Evolutionary conservation across 35 echinoderm and acorn worm genomes (phyloP).

Genomic region (Apostichopus parvimensis): DNA sequence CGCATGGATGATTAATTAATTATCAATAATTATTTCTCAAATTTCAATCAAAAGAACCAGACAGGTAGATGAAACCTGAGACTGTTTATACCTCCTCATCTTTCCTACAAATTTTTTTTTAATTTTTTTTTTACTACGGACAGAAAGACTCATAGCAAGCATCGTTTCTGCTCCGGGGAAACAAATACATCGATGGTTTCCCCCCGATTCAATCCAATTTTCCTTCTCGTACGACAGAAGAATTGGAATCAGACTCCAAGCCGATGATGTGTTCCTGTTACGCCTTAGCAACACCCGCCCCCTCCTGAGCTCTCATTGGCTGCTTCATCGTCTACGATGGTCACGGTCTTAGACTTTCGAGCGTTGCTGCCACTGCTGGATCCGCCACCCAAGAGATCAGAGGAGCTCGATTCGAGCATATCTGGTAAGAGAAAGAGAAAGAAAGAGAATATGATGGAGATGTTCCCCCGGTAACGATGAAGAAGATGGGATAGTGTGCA

Average conservation of each 20-base stretch:
- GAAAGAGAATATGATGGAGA: not conserved
- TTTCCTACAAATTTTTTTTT: not conserved
- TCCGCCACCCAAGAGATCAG: conserved; percentile 42
- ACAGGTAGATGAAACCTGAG: not conserved
- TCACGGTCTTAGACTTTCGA: conserved; percentile 80
- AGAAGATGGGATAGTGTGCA: too few relatives aligned
- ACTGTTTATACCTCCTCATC: not conserved
- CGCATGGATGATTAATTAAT: not conserved
- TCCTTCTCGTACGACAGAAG: not conserved
- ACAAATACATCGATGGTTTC: not conserved
- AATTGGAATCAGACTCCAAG: not conserved
- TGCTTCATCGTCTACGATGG: conserved; percentile 91
- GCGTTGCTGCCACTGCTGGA: not conserved
- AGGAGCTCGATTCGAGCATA: conserved; percentile 52
- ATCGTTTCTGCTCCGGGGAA: not conserved
- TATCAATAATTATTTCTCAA: too few relatives aligned
- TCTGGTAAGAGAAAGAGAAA: not conserved
- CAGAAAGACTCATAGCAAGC: conserved; percentile 12
- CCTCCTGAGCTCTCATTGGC: conserved; percentile 58
- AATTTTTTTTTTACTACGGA: not conserved
- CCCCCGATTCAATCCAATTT: not conserved
- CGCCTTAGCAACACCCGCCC: conserved; percentile 55
- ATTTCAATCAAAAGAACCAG: not conserved
- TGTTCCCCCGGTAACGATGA: not conserved
- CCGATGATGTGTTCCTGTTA: not conserved